phyloP scores from a whole-genome alignment of 2,113 vertebrate species.

The Fulmarus glacialis region DNA sequence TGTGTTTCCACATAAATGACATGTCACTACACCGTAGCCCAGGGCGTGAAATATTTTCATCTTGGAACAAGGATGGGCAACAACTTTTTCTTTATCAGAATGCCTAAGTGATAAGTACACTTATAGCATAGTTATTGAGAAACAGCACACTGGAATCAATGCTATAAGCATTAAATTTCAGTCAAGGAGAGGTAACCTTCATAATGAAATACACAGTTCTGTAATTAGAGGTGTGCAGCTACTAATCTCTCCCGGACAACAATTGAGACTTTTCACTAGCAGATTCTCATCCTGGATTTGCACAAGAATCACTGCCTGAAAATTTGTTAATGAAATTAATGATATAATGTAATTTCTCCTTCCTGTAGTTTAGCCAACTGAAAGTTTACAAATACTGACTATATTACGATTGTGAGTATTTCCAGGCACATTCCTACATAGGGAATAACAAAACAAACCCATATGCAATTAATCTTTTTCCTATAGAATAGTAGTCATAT shows the following conservation, averaged over 20 bases:
- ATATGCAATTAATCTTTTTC: background rate
- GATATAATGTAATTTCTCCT: background rate
- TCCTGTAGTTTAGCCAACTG: background rate
- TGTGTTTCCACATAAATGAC: background rate
- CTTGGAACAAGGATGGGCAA: background rate
- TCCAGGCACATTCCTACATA: background rate
- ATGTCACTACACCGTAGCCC: background rate
- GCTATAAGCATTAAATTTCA: background rate
- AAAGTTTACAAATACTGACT: background rate
- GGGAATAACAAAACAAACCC: background rate
- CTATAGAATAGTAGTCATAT: background rate
- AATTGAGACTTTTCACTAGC: background rate
- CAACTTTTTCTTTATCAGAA: background rate
- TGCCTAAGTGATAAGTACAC: background rate
- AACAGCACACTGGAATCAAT: background rate
- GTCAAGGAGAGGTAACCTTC: background rate
- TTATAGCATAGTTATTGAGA: background rate
- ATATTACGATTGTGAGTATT: background rate
- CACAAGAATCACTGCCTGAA: background rate
- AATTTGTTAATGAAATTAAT: background rate
- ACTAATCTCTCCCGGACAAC: background rate
- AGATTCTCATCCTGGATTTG: background rate
- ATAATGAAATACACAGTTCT: background rate
- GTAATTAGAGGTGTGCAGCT: background rate
- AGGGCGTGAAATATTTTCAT: background rate